A percentile compares a stretch with the other conserved stretches of the same genome.
These are phyloP conservation scores for Apeltes quadracus DNA, from an alignment of 2,113 vertebrate species.

Conservation along the genomic window DNA sequence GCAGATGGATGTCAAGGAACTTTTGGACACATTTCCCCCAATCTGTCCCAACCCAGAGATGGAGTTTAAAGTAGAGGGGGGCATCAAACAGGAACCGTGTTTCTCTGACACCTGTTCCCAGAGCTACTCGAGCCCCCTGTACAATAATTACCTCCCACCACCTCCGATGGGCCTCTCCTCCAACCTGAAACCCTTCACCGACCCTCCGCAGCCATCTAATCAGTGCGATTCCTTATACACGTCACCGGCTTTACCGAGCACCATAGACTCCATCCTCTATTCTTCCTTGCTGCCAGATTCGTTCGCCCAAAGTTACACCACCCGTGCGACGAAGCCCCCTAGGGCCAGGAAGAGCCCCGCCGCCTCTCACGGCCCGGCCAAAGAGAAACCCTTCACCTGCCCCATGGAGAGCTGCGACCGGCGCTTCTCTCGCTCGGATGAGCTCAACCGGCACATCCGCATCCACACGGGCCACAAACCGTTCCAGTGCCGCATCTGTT, in stretches of 20 bases:
- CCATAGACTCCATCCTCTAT: conserved; percentile 78
- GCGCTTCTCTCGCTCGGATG: conserved; percentile 95
- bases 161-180: conserved; percentile 77
- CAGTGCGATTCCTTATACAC: conserved; percentile 78
- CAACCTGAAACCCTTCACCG: conserved; percentile 79
- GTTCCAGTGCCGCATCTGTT: conserved; percentile 97
- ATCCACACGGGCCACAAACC: conserved; percentile 98
- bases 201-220: conserved; percentile 71
- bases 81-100: conserved; percentile 82
- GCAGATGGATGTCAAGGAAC: conserved; percentile 84
- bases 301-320: conserved; percentile 81
- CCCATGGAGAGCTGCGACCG: conserved; percentile 94
- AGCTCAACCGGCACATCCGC: conserved; percentile 95
- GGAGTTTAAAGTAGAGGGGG: conserved; percentile 82
- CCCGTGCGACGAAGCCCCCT: conserved; percentile 81
- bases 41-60: conserved; percentile 79
- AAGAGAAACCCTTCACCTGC: conserved; percentile 95
- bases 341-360: conserved; percentile 86
- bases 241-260: conserved; percentile 81
- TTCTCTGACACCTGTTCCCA: conserved; percentile 82
- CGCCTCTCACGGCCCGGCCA: conserved; percentile 88
- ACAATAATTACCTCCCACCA: conserved; percentile 75
- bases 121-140: conserved; percentile 77
- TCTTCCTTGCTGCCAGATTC: conserved; percentile 77
- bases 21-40: conserved; percentile 81